Conservation (phyloP, 2,888 invertebrate genomes). For the Acrobeloides nanus region DNA sequence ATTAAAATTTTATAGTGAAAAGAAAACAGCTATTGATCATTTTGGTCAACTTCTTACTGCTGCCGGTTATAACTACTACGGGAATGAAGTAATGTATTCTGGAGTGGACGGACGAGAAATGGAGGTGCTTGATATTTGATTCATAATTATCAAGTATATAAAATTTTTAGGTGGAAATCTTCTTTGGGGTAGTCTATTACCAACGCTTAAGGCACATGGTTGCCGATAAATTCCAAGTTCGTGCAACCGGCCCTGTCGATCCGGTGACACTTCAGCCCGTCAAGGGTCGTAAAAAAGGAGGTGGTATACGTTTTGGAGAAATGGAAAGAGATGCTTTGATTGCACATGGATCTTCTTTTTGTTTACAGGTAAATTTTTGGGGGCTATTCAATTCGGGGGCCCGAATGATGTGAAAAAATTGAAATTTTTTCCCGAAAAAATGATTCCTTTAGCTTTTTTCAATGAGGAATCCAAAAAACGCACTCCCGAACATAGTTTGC, state of each 20-base stretch:
- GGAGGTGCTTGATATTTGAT: conserved; percentile 55
- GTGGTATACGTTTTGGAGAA: conserved; percentile 88
- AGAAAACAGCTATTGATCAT: conserved; percentile 80
- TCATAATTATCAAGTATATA: neutral
- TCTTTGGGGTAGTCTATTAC: conserved; percentile 92
- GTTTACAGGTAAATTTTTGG: no score
- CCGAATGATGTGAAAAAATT: no score
- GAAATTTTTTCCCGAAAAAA: no score
- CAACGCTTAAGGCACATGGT: conserved; percentile 98
- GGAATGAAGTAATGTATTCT: conserved; percentile 90
- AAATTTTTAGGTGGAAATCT: conserved; percentile 70
- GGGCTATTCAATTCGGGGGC: no score
- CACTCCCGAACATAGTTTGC: no score
- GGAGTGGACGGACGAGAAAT: conserved; percentile 85
- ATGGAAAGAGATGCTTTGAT: conserved; percentile 97
- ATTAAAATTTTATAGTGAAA: no score
- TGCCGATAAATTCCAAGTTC: conserved; percentile 76
- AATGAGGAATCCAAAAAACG: no score
- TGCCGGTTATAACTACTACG: conserved; percentile 90
- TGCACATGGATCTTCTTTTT: conserved; percentile 76
- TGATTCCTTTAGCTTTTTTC: no score
- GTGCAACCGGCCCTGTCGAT: conserved; percentile 87
- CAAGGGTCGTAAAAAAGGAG: conserved; percentile 65
- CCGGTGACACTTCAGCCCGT: conserved; percentile 88
- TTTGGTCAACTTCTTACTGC: conserved; percentile 79